Evolutionary conservation across 2,113 vertebrate genomes (phyloP), one percentile per base, ranked within the genome.

Genomic region (Andinoacara biseriatus): DNA sequence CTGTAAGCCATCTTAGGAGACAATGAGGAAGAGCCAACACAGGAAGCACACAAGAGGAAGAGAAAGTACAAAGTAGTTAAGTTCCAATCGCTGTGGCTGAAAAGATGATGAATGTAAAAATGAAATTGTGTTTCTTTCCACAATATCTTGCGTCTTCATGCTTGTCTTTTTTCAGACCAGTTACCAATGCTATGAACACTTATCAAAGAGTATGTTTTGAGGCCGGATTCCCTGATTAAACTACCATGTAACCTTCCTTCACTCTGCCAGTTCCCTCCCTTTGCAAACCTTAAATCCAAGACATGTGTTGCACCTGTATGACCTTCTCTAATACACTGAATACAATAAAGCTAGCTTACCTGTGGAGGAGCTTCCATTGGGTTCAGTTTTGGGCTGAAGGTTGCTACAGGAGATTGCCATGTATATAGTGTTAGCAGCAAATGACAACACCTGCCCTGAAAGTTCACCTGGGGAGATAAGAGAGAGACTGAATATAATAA

Each of bases 361-460:
- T 85, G 81, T 11, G 13, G 33, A 3, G 10, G 61, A 54, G 17
- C 33, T 31, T 82, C 74, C 78, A 9, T 58, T 20, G 15, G 63
- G 26, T 63, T 86, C 86, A 10, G 43, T 62, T 83, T 93, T 91
- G 17, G 84, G 63, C 67, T 90, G 83, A 40, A 91, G 61, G 87
- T 94, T 95, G 80, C 95, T 94, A 85, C 95, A 95, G 84, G 95
- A 95, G 58, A 96, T 95, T 5, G 96, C 96, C 95, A 95, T 95
- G 92, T 91, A 95, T 90, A 96, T 91, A 18, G 96, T 96, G 90
- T 94, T 96, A 57, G 96, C 96, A 74, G 95, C 96, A n/a, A 96
- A 94, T 5, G 95, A 95, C 74, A 96, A 76, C 75, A 96, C 92
- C 90, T 95, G 94, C 5, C 95, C 94, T 0, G 95, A 86, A 43